Conservation (phyloP, 2,888 invertebrate genomes). For the Ceriagrion tenellum region DNA sequence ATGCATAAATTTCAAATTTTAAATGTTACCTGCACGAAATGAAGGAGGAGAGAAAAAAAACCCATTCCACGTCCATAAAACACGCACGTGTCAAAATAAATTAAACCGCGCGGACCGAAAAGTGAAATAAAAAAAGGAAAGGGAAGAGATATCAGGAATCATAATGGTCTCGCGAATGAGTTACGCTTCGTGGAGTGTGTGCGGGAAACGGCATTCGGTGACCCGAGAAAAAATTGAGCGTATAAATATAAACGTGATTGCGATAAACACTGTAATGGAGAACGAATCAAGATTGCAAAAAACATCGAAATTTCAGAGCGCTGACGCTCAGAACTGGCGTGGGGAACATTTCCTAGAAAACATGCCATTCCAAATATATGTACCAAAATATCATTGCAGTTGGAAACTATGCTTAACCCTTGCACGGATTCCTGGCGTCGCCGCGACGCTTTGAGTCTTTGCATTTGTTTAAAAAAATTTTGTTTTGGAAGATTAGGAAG, state of each 20-base stretch:
- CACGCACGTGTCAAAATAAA: slow-evolving; percentile 31
- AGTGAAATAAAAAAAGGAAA: not conserved
- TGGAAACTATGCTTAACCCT: too few species aligned
- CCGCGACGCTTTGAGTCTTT: too few species aligned
- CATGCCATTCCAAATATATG: too few species aligned
- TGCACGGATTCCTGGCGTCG: too few species aligned
- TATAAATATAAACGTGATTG: not conserved
- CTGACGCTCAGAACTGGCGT: too few species aligned
- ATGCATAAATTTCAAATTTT: not conserved
- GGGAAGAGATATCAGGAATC: not conserved
- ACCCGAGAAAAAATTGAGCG: not conserved
- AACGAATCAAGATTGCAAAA: not conserved
- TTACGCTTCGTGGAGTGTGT: not conserved
- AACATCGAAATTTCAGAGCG: too few species aligned
- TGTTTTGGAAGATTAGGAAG: too few species aligned
- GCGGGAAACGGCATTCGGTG: not conserved
- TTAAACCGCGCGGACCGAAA: not conserved
- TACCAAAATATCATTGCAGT: too few species aligned
- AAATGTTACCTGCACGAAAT: not conserved
- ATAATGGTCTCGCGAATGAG: slow-evolving; percentile 42
- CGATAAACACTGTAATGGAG: not conserved
- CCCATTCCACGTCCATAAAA: not conserved
- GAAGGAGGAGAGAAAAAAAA: not conserved
- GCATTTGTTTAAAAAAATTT: too few species aligned
- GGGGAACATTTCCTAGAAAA: too few species aligned